Evolutionary conservation across 2,113 vertebrate species (phyloP).

Genomic region (Aphelocoma coerulescens): DNA sequence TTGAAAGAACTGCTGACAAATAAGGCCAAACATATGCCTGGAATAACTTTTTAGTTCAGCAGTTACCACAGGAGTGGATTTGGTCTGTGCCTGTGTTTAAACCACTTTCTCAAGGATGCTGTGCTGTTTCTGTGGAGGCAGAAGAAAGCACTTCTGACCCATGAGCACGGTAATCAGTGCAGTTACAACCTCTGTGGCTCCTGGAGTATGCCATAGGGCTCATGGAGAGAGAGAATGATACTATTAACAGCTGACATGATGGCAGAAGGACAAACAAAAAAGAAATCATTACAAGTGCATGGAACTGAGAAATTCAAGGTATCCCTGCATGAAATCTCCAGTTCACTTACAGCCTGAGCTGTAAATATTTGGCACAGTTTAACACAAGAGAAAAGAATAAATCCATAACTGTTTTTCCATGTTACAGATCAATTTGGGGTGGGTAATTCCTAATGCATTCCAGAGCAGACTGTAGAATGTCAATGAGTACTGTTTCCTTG

Average conservation of each 20-base stretch:
- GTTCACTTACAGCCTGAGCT: background rate
- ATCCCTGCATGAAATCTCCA: background rate
- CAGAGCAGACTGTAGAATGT: background rate
- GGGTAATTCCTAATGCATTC: background rate
- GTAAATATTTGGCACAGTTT: background rate
- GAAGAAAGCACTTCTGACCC: background rate
- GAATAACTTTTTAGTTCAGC: background rate
- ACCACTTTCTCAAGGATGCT: background rate
- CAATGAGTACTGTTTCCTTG: background rate
- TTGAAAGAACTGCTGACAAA: background rate
- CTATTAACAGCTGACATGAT: background rate
- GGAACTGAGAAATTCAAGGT: background rate
- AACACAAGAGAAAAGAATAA: background rate
- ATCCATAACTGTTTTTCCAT: background rate
- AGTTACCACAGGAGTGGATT: background rate
- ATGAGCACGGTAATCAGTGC: background rate
- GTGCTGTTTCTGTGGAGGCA: background rate
- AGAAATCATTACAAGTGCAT: background rate
- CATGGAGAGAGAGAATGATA: background rate
- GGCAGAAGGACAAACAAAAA: background rate
- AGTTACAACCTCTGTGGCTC: background rate
- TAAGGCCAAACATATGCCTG: background rate
- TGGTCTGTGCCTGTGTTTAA: background rate
- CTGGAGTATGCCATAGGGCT: background rate
- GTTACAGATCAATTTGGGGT: background rate